These are phyloP conservation scores for Aphelenchoides bicaudatus DNA, from an alignment of 2,888 invertebrate species.

Conservation along the genomic window DNA sequence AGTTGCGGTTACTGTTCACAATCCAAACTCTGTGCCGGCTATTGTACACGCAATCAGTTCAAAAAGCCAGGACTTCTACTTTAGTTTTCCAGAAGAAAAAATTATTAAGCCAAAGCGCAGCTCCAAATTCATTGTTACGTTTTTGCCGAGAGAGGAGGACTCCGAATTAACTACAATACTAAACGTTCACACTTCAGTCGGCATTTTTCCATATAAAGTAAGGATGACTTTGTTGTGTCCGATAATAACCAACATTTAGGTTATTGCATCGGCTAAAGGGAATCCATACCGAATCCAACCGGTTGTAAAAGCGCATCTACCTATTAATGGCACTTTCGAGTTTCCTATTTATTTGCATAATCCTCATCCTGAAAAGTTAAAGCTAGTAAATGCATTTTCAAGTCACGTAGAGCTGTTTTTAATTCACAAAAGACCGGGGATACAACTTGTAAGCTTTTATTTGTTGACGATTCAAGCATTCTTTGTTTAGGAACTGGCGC, in stretches of 20 bases:
- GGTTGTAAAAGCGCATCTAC: slow-evolving; percentile 81
- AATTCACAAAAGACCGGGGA: not conserved
- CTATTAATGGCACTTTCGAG: slow-evolving; percentile 82
- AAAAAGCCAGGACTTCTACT: slow-evolving; percentile 89
- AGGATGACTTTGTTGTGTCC: slow-evolving; percentile 25
- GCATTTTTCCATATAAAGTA: slow-evolving; percentile 81
- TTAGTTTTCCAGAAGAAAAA: slow-evolving; percentile 92
- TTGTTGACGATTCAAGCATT: too few species aligned
- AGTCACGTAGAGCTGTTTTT: not conserved
- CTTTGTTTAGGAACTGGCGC: slow-evolving; percentile 71
- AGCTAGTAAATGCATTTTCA: slow-evolving; percentile 3
- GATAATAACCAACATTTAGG: slow-evolving; percentile 17
- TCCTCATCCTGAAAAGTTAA: slow-evolving; percentile 71
- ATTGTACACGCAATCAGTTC: slow-evolving; percentile 90
- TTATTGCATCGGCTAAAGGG: slow-evolving; percentile 25
- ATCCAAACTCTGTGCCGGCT: slow-evolving; percentile 82
- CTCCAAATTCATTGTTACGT: slow-evolving; percentile 91
- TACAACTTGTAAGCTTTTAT: not conserved
- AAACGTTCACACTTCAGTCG: slow-evolving; percentile 88
- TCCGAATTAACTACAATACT: slow-evolving; percentile 76
- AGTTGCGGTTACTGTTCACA: slow-evolving; percentile 80
- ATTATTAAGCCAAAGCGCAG: slow-evolving; percentile 82
- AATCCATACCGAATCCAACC: slow-evolving; percentile 88
- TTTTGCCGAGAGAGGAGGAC: slow-evolving; percentile 85
- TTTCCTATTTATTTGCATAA: slow-evolving; percentile 88